Conservation (phyloP, 30 jellyfish, hydroid and myxozoan genomes). For the Cassiopea andromeda region DNA sequence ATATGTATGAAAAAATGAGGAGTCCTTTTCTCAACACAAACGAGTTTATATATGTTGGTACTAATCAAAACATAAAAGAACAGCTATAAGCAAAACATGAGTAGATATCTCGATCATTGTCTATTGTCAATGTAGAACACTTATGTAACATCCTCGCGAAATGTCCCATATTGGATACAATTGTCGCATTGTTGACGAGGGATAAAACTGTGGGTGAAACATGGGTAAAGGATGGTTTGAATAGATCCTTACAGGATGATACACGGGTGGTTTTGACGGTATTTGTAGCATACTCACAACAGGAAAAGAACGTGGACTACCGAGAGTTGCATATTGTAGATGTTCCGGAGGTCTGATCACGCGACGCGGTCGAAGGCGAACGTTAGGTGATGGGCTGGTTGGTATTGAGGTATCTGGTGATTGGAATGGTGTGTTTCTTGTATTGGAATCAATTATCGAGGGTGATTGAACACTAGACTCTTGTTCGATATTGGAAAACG, state of each 20-base stretch:
- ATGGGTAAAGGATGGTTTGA: conserved; percentile 12
- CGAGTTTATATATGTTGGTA: background rate
- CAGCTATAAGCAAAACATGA: background rate
- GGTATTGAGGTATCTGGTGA: background rate
- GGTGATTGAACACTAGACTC: background rate
- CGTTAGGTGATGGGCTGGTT: conserved; percentile 15
- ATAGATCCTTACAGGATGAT: conserved; percentile 1
- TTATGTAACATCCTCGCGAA: background rate
- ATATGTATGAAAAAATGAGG: background rate
- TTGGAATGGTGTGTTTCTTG: background rate
- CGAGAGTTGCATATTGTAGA: conserved; percentile 7
- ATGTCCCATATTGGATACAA: conserved; percentile 18
- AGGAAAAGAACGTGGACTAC: conserved; percentile 25
- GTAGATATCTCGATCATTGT: no score
- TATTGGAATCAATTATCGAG: background rate
- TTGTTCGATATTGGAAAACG: background rate
- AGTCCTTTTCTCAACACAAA: conserved; percentile 6
- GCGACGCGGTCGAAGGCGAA: conserved; percentile 24
- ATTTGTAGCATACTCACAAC: conserved; percentile 16
- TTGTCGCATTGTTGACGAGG: conserved; percentile 3
- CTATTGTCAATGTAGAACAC: no score
- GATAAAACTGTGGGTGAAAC: conserved; percentile 14
- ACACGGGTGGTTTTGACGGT: conserved; percentile 5
- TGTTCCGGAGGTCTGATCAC: conserved; percentile 33
- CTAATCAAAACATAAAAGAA: background rate